These are phyloP conservation scores for Galagoides demidoff DNA, from an alignment of 2,797 vertebrate genomes.

Conservation along the genomic window DNA sequence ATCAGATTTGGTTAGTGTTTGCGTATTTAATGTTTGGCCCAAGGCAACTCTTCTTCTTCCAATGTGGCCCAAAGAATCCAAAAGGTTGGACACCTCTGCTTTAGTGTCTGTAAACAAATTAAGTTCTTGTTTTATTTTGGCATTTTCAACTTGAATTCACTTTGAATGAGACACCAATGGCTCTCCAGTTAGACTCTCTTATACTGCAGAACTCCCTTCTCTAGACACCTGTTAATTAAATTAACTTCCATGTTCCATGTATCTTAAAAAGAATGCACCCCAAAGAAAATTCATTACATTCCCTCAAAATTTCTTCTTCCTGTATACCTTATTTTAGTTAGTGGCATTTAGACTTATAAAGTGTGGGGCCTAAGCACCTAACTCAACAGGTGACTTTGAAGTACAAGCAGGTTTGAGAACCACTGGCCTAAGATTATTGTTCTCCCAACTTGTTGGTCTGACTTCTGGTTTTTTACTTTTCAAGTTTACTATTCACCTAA, in stretches of 20 bases:
- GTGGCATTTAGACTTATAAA: neutral
- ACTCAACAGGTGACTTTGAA: neutral
- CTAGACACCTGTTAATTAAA: neutral
- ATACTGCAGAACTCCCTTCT: neutral
- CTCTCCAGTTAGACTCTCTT: neutral
- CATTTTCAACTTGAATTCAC: neutral
- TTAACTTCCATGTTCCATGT: neutral
- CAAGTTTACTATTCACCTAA: slow-evolving; percentile 1
- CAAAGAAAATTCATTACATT: neutral
- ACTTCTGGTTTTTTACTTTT: neutral
- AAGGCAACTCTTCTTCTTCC: too few relatives aligned
- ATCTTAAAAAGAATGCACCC: neutral
- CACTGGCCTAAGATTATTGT: neutral
- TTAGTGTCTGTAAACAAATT: neutral
- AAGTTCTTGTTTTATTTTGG: neutral
- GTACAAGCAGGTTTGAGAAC: neutral
- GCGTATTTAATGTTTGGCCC: too few relatives aligned
- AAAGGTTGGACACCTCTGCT: too few relatives aligned
- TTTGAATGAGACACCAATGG: neutral
- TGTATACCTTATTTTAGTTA: neutral
- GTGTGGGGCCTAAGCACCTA: neutral
- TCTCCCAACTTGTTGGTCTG: neutral
- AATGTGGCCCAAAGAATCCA: too few relatives aligned
- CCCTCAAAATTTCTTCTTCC: neutral
- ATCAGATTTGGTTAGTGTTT: too few relatives aligned